Percentiles rank a stretch among this genome's conserved stretches.
These are phyloP conservation scores for Listrodromus nycthemerus DNA, from an alignment of 2,888 invertebrate genomes.

Conservation along the genomic window DNA sequence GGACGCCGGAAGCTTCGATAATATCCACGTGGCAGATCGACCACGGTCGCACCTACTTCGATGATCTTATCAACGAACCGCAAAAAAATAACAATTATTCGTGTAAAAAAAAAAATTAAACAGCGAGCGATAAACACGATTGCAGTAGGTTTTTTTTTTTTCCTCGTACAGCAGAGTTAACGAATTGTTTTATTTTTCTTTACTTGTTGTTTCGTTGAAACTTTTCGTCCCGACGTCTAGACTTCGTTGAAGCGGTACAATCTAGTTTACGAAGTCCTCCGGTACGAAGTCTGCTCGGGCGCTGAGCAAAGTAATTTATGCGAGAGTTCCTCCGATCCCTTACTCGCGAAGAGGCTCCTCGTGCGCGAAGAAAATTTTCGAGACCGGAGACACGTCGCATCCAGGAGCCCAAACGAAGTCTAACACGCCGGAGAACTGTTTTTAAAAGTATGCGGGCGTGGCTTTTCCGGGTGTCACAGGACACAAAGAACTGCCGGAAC, in stretches of 20 bases:
- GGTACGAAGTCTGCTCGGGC: conserved; percentile 47
- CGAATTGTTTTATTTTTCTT: conserved; percentile 18
- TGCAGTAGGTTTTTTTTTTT: neutral
- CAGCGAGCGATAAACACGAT: neutral
- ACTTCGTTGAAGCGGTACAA: conserved; percentile 44
- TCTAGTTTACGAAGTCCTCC: conserved; percentile 64
- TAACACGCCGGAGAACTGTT: conserved; percentile 46
- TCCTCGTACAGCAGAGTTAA: neutral
- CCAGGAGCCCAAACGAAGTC: conserved; percentile 32
- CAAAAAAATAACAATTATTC: neutral
- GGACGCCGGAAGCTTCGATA: neutral
- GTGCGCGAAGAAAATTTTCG: conserved; percentile 66
- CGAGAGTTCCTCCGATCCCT: conserved; percentile 50
- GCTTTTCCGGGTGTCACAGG: conserved; percentile 64
- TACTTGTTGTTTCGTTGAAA: conserved; percentile 50
- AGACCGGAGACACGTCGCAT: conserved; percentile 52
- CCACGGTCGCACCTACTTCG: neutral
- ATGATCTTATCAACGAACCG: neutral
- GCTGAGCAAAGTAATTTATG: conserved; percentile 65
- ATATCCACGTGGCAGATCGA: conserved; percentile 8
- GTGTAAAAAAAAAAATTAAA: too few species aligned
- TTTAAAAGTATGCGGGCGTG: conserved; percentile 64
- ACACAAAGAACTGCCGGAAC: conserved; percentile 63
- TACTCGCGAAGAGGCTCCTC: conserved; percentile 17
- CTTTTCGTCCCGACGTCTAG: conserved; percentile 54